These are phyloP conservation scores for Rhagologus leucostigma DNA, from an alignment of 2,113 vertebrate species.

Conservation along the genomic window DNA sequence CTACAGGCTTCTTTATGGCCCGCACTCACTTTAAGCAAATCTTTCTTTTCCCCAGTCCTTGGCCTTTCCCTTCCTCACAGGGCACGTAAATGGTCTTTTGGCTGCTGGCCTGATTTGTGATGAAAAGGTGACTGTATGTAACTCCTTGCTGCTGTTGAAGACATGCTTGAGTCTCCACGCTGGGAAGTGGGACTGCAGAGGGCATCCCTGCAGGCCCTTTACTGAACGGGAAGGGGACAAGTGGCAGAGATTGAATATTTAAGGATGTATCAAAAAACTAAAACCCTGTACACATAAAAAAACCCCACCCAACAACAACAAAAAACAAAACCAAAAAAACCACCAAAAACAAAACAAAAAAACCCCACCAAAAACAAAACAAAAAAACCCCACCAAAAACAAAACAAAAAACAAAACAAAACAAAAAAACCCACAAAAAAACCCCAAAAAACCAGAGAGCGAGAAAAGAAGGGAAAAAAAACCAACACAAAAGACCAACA, in stretches of 20 bases:
- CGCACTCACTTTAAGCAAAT: neutral
- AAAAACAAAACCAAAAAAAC: no score
- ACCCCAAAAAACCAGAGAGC: no score
- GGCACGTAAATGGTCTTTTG: neutral
- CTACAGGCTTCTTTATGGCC: neutral
- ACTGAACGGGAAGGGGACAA: neutral
- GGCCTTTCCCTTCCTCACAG: neutral
- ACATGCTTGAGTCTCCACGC: accelerated
- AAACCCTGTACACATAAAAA: neutral
- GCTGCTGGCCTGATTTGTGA: neutral
- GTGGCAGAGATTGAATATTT: neutral
- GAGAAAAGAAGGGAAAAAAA: neutral
- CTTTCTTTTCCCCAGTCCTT: neutral
- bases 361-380: no score
- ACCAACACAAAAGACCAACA: neutral
- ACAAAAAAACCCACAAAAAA: no score
- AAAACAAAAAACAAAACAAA: no score
- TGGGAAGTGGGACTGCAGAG: neutral
- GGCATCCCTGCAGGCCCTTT: neutral
- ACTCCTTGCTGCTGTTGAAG: neutral
- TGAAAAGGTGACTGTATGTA: neutral
- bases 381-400: no score
- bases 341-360: no score
- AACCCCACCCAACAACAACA: no score
- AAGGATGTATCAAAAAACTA: neutral